Base-by-base conservation (phyloP, 2,888 invertebrate genomes). In the Sphecodes monilicornis region DNA sequence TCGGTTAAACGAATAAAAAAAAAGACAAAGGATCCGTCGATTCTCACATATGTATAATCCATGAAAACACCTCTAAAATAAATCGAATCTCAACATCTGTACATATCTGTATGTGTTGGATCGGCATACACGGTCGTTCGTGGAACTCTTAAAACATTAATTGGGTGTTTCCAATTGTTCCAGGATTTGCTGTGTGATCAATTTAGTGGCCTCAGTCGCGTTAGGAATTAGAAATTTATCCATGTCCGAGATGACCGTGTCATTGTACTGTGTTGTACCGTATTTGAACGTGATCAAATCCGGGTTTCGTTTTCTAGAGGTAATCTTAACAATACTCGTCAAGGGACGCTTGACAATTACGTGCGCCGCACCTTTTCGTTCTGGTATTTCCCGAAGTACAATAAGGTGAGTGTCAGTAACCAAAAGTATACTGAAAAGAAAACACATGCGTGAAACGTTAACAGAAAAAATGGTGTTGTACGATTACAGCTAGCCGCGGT, bases 201-300 rank as follows among this genome's bases (percentile, higher is more conserved):
- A 96, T 95, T 97, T 97, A 1, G 98, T 99, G 39, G 98, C 98
- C 94, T 98, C 97, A 77, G 97, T 97, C 69, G 99, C 98, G 93
- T 98, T 97, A 8, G 98, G 98, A 94, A 99, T 99, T 76, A 98
- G 96, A 95, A 99, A 98, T 88, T 98, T 96, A 95, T 98, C 98
- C 97, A 98, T 97, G 94, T 98, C 98, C 0, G 97, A 97, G 83
- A 98, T 97, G 57, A 98, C 95, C 68, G 97, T 96, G 91, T 98
- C 97, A 72, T 97, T 98, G 82, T 91, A 92, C 93, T 98, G 97
- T 3, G 97, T 97, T 80, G 97, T 96, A 6, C 99, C 99, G 94
- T 99, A 99, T 94, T 99, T 98, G 95, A 99, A 99, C 0, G 99
- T 99, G 86, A 99, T 99, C 91, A 99, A 95, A 95, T 99, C 98